These are phyloP conservation scores for Agrotis ipsilon DNA, from an alignment of 2,888 invertebrate genomes.

Conservation along the genomic window DNA sequence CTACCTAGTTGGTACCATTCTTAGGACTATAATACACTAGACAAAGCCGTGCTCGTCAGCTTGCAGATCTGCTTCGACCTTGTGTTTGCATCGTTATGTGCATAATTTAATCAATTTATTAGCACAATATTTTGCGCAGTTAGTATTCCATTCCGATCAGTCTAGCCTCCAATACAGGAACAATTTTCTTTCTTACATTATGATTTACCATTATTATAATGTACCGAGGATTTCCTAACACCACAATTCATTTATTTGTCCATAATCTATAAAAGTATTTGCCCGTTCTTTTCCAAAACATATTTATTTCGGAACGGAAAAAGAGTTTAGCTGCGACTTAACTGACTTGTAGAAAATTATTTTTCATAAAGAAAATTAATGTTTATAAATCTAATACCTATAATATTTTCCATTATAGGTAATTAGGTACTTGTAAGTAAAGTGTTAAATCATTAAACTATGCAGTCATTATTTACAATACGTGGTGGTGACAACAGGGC, in stretches of 20 bases:
- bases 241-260: too few species aligned
- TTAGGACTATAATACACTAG: constrained; percentile 14
- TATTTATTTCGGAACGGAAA: too few species aligned
- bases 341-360: too few species aligned
- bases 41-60: neutral
- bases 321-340: too few species aligned
- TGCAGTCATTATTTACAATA: constrained; percentile 12
- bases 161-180: neutral
- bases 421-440: neutral
- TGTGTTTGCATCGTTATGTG: constrained; percentile 20
- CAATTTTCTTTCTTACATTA: neutral
- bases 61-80: constrained; percentile 14
- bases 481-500: constrained; percentile 2
- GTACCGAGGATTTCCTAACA: too few species aligned
- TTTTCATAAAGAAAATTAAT: too few species aligned
- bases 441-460: constrained; percentile 6
- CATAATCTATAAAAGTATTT: too few species aligned
- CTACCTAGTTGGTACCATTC: neutral
- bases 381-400: too few species aligned
- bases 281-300: too few species aligned
- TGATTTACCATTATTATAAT: too few species aligned
- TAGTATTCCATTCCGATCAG: neutral
- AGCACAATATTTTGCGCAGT: constrained; percentile 9
- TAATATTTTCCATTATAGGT: neutral
- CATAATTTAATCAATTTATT: constrained; percentile 22